Evolutionary conservation across 2,797 vertebrate genomes (phyloP), one percentile per base, ranked within the genome.

Genomic region (Phataginus tricuspis): DNA sequence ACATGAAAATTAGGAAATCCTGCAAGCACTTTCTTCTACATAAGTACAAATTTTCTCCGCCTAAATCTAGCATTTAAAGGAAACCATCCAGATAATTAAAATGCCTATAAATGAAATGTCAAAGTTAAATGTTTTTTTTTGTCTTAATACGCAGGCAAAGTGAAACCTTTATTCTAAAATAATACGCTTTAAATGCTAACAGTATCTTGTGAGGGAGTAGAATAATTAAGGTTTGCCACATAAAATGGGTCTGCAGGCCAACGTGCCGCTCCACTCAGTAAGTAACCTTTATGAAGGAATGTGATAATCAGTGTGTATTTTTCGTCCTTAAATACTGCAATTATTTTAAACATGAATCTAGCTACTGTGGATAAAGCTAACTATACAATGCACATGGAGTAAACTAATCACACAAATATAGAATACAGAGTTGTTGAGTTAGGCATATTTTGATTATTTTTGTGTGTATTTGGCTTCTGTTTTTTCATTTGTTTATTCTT

Each of bases 61-160:
- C 98, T 98, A 98, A 97, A 61, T 98, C 98, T 98, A 98, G 90
- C 98, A 98, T 98, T 98, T 98, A 98, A 98, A 98, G 96, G 98
- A 99, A 98, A 98, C 98, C 98, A 98, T 98, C 98, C 98, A 98
- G 98, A 98, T 98, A 99, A 99, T 98, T 98, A 99, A 99, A 99
- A 98, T 98, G 95, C 96, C 98, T 98, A 98, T 98, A 98, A 98
- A 98, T 98, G 98, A 98, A 98, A 99, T 98, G 98, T 98, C 98
- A 98, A 98, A 98, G 90, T 98, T 98, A 98, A 98, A 98, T 98
- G 97, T 98, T 98, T 98, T 98, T 98, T 98, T 45, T 97, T 95
- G 53, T 97, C 91, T 55, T 96, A 98, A 97, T 97, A 68, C 92
- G 98, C 96, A 96, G 78, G 90, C 95, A 98, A 97, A 97, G 86